Evolutionary conservation across 2,797 vertebrate genomes (phyloP).

Genomic region (Octomys mimax): DNA sequence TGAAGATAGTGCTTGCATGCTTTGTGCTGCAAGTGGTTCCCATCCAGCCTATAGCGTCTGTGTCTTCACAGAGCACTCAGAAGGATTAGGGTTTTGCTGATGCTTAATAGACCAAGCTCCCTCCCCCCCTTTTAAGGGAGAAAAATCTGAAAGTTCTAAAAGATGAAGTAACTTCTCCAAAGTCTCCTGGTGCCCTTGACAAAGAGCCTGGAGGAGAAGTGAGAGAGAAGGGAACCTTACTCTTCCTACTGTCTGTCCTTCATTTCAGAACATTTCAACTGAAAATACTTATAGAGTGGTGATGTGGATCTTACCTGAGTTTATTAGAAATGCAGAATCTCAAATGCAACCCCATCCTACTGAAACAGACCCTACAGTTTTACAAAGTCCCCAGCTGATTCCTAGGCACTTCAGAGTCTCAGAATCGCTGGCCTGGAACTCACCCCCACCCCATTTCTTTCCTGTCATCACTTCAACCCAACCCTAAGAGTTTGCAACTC

Average conservation of each 20-base stretch:
- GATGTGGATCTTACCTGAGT: background rate
- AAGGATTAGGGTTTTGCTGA: background rate
- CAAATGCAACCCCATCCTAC: background rate
- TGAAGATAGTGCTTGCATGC: background rate
- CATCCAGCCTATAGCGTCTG: background rate
- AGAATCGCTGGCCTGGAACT: slow-evolving; percentile 51
- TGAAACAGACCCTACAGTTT: slow-evolving; percentile 50
- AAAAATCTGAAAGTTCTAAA: background rate
- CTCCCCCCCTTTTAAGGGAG: background rate
- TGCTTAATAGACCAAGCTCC: background rate
- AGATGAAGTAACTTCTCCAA: background rate
- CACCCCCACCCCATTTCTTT: background rate
- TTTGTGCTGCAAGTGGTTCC: background rate
- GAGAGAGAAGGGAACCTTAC: too few relatives aligned
- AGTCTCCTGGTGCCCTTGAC: background rate
- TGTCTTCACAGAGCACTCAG: background rate
- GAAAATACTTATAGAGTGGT: background rate
- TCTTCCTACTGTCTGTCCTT: background rate
- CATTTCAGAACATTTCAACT: background rate
- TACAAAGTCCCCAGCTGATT: slow-evolving; percentile 1
- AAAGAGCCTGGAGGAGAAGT: background rate
- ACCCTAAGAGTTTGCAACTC: background rate
- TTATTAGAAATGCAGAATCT: slow-evolving; percentile 19
- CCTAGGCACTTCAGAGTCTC: background rate
- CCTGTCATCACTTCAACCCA: background rate